A percentile compares a stretch with the other conserved stretches of the same genome.
phyloP scores from a whole-genome alignment of 2,113 vertebrate species.

The Erythrolamprus reginae region DNA sequence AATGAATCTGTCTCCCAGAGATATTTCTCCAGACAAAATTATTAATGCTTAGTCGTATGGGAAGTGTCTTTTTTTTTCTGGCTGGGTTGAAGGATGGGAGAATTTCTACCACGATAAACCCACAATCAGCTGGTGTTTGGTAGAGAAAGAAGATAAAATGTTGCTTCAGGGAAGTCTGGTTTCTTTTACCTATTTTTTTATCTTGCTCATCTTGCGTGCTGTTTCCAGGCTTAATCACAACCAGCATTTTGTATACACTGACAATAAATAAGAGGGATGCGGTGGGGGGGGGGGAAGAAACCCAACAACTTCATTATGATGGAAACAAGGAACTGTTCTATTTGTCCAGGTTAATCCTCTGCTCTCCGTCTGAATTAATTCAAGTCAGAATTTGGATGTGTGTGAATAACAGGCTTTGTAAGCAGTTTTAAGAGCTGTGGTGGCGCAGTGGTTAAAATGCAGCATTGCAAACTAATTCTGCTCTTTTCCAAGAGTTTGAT shows the following conservation, averaged over 20 bases:
- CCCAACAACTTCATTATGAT: conserved; percentile 34
- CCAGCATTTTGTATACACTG: conserved; percentile 49
- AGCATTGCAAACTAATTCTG: background rate
- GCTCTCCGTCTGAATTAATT: conserved; percentile 8
- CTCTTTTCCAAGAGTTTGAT: background rate
- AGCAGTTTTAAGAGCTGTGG: background rate
- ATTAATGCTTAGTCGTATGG: conserved; percentile 54
- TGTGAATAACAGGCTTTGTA: conserved; percentile 6
- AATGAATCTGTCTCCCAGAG: conserved; percentile 60
- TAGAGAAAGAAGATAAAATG: conserved; percentile 56
- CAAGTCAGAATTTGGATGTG: conserved; percentile 5
- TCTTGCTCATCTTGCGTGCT: conserved; percentile 43
- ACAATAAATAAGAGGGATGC: conserved; percentile 41
- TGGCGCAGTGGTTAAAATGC: background rate
- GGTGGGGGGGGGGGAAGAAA: background rate
- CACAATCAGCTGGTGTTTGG: conserved; percentile 37
- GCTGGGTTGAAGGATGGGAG: conserved; percentile 53
- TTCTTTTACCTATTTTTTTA: conserved; percentile 51
- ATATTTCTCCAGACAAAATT: conserved; percentile 59
- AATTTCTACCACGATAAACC: conserved; percentile 58
- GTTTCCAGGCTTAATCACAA: conserved; percentile 50
- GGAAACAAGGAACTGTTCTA: conserved; percentile 41
- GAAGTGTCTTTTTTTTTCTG: conserved; percentile 39
- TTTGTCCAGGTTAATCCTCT: conserved; percentile 26
- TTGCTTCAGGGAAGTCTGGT: conserved; percentile 46